Base-by-base conservation (phyloP, 2,113 vertebrate genomes). In the Butorides virescens region DNA sequence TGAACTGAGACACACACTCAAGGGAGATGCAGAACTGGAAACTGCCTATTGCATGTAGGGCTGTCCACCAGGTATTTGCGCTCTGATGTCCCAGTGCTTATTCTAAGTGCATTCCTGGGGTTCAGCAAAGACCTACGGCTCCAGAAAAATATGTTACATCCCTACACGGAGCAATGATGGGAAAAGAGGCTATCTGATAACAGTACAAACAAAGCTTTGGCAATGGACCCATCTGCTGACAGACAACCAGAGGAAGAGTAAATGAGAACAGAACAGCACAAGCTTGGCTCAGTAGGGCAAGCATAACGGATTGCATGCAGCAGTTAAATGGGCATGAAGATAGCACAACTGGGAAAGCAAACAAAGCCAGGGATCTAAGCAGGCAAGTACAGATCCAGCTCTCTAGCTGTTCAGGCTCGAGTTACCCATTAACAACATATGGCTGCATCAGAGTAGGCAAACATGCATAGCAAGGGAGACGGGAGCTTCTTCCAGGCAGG, bases 401-500 rank as follows among this genome's bases (percentile, higher is more conserved):
- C 30, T 83, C 55, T 62, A 75, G 56, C 36, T 82, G n/a, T 46
- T 91, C 21, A 15, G 39, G 27, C n/a, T 90, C 2, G 0, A 71
- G 53, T 58, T 85, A 66, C 42, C 70, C 18, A 36, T 85, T 75
- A 76, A 75, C 17, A 44, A 26, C 61, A 50, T 30, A 78, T 1
- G 18, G 14, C 44, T 86, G 39, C 65, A 65, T 68, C 72, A 89
- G 49, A 63, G 34, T 10, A 71, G 32, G 23, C 17, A 59, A 73
- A 42, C 26, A 37, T 17, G 13, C 39, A 39, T 9, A 44, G 27
- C 13, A 77, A 78, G 56, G 52, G 61, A 81, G 58, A 81, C 72
- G 6, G 37, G 46, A 90, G 49, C 55, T 90, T 88, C 80, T 93
- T 88, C 80, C n/a, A 91, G 68, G n/a, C 16, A 55, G n/a, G 30